Evolutionary conservation across 1,140 invertebrate genomes (phyloP).

Genomic region (Drosophila miranda): DNA sequence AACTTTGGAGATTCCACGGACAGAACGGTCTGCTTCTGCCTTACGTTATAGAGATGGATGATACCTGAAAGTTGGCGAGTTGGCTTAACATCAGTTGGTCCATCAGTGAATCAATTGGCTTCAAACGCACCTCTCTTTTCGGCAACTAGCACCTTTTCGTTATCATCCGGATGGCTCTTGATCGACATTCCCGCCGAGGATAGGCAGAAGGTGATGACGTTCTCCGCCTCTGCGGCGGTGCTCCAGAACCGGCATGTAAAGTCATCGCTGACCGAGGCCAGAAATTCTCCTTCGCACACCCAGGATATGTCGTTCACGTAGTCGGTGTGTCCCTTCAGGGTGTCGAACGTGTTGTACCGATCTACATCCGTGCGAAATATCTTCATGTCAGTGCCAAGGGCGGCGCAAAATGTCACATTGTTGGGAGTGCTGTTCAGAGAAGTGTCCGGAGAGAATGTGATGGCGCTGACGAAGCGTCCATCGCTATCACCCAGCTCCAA

Average conservation of each 20-base stretch:
- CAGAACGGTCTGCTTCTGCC: conserved; percentile 87
- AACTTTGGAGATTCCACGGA: conserved; percentile 87
- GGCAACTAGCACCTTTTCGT: conserved; percentile 89
- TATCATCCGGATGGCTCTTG: conserved; percentile 88
- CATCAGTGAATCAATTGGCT: too few relatives aligned
- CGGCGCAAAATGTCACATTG: conserved; percentile 84
- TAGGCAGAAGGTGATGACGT: conserved; percentile 85
- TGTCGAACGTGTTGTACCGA: conserved; percentile 77
- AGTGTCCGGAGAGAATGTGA: conserved; percentile 86
- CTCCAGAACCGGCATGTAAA: conserved; percentile 89
- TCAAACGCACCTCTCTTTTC: conserved; percentile 86
- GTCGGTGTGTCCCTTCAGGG: conserved; percentile 84
- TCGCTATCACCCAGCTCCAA: conserved; percentile 83
- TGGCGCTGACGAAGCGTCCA: conserved; percentile 80
- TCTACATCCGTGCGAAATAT: conserved; percentile 85
- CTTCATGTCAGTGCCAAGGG: conserved; percentile 84
- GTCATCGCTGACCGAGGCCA: conserved; percentile 91
- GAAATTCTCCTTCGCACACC: conserved; percentile 86
- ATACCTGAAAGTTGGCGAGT: conserved; percentile 58
- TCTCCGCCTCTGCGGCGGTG: conserved; percentile 83
- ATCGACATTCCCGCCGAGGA: conserved; percentile 88
- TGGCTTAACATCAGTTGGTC: too few relatives aligned
- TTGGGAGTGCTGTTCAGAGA: conserved; percentile 85
- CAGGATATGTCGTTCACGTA: conserved; percentile 89
- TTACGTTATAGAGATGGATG: conserved; percentile 88